Base-by-base conservation (phyloP, 2,797 vertebrate species). In the Miichthys miiuy region DNA sequence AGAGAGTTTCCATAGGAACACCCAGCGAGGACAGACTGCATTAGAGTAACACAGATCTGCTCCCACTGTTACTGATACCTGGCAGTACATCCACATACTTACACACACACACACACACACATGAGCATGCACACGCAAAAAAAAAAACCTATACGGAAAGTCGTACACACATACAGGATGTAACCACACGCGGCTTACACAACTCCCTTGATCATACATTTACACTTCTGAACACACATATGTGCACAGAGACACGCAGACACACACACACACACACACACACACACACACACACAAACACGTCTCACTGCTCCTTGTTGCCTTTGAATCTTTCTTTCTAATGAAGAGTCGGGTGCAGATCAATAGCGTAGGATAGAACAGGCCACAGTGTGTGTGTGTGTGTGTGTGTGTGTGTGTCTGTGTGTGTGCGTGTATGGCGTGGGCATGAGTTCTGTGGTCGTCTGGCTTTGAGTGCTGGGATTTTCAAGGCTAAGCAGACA, bases 1-100 rank as follows among this genome's bases (percentile, higher is more conserved):
- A 87, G 81, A 85, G 91, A 91, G 94, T 95, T 95, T 94, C 93
- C 93, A 95, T 95, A 94, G 94, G 93, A 95, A 95, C 93, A 90
- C 92, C 93, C 90, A 83, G 91, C 14, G 85, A 92, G 91, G 87
- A 93, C 91, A 91, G 88, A 90, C 90, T 92, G 91, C 85, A 84
- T 87, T 91, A 78, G 92, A 92, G 91, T 93, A 93, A 91, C 90
- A 90, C 87, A 90, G 88, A 89, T 86, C 85, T 82, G 87, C 85
- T 91, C 90, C 83, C 90, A 88, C 89, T 88, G 90, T 86, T 92
- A 90, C 87, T 86, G 86, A 92, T 88, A 92, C 91, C 87, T 90
- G 86, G 86, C 87, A 85, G 79, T 64, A 85, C 89, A 82, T 75
- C 47, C 75, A 78, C 73, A 71, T 48, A 55, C 56, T 34, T 21